Evolutionary conservation across 2,113 vertebrate species (phyloP).

Genomic region (Mesembrinibis cayennensis): DNA sequence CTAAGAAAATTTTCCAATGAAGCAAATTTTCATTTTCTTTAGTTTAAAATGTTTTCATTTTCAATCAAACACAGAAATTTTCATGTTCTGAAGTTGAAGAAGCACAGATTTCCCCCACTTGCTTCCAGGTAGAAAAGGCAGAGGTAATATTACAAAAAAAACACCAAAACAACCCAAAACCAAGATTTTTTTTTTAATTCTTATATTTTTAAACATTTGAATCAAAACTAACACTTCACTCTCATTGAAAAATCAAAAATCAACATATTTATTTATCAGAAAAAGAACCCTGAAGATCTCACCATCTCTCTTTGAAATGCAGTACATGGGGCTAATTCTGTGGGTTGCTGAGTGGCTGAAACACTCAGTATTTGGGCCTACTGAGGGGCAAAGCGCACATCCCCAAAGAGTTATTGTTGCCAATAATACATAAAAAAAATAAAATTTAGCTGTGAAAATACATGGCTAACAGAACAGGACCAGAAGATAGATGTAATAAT

Average conservation of each 20-base stretch:
- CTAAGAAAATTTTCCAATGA: background rate
- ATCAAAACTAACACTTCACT: background rate
- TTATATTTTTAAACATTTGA: background rate
- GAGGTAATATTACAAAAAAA: background rate
- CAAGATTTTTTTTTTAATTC: background rate
- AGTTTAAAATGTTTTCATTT: background rate
- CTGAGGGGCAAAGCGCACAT: background rate
- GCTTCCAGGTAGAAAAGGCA: background rate
- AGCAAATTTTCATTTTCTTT: background rate
- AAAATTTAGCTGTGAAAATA: background rate
- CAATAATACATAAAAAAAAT: background rate
- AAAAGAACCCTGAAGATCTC: background rate
- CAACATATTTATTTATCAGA: background rate
- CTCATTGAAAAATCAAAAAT: background rate
- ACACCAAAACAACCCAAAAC: rapidly evolving
- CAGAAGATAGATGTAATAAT: background rate
- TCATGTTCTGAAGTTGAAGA: background rate
- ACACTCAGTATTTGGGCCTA: background rate
- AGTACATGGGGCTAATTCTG: background rate
- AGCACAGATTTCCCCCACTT: background rate
- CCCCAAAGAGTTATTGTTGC: background rate
- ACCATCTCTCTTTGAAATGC: background rate
- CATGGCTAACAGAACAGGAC: background rate
- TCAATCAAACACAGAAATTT: background rate
- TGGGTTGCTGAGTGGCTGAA: background rate